Percentiles rank a stretch among this genome's conserved stretches.
phyloP scores from a whole-genome alignment of 2,797 vertebrate genomes.

The Pangasius krempfi region DNA sequence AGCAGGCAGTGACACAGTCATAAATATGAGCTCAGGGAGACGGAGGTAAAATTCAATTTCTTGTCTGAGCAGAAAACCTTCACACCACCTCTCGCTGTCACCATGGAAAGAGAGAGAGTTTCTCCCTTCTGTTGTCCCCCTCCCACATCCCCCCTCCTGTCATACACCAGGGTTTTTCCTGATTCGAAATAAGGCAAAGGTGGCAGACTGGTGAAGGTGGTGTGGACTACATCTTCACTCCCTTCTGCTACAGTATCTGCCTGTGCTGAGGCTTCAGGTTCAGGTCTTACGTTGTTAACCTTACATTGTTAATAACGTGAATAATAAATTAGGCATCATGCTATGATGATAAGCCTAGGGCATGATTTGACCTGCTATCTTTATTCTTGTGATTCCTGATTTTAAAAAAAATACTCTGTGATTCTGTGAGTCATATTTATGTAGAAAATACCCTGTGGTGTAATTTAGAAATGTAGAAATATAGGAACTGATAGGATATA shows the following conservation, averaged over 20 bases:
- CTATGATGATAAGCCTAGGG: neutral
- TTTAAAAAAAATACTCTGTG: neutral
- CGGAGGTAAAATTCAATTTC: conserved; percentile 58
- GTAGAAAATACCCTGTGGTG: neutral
- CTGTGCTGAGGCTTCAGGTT: neutral
- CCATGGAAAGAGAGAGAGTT: conserved; percentile 37
- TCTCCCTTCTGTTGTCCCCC: conserved; percentile 24
- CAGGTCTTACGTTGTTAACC: neutral
- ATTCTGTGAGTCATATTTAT: neutral
- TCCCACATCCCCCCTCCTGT: conserved; percentile 17
- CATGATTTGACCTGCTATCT: neutral
- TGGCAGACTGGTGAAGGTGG: conserved; percentile 9
- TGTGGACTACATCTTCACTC: conserved; percentile 21
- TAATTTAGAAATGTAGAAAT: neutral
- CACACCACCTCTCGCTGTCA: conserved; percentile 59
- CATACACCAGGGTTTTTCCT: conserved; percentile 26
- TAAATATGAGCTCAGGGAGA: conserved; percentile 57
- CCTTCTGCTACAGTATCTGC: neutral
- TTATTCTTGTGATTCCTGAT: neutral
- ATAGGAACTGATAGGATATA: neutral
- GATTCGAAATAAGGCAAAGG: conserved; percentile 38
- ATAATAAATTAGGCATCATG: neutral
- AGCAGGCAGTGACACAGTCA: conserved; percentile 54
- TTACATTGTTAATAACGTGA: neutral
- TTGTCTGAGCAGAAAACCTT: conserved; percentile 57